These are phyloP conservation scores for Hyles lineata DNA, from an alignment of 2,888 invertebrate genomes.

Conservation along the genomic window DNA sequence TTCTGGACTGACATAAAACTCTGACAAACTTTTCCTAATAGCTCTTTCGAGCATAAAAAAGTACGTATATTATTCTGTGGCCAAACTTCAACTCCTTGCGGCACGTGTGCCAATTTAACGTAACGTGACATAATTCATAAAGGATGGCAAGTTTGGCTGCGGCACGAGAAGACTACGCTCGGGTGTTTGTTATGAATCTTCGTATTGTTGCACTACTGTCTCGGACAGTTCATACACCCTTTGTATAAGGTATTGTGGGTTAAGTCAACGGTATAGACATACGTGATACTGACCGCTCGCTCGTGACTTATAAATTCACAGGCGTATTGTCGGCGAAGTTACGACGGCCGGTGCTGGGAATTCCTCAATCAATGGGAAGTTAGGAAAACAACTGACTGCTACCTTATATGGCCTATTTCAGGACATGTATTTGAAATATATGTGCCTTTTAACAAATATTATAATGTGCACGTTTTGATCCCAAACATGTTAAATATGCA, in stretches of 20 bases:
- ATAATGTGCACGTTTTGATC: too few relatives aligned
- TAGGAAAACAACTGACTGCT: background rate
- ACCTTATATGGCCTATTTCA: too few relatives aligned
- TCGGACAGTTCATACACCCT: background rate
- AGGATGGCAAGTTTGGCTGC: background rate
- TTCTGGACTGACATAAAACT: too few relatives aligned
- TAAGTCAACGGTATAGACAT: background rate
- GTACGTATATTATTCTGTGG: constrained; percentile 6
- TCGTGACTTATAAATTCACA: background rate
- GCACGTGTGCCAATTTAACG: constrained; percentile 1
- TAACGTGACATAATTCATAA: constrained; percentile 10
- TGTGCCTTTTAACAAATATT: too few relatives aligned
- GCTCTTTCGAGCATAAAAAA: background rate
- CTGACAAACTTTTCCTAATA: background rate
- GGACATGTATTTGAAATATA: too few relatives aligned
- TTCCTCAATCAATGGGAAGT: background rate
- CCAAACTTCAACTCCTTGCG: constrained; percentile 1
- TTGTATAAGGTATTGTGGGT: background rate
- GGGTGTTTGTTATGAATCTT: constrained; percentile 2
- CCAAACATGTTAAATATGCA: too few relatives aligned
- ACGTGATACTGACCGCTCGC: background rate
- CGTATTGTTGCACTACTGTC: constrained; percentile 8
- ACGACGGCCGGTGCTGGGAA: background rate
- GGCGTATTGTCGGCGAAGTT: background rate
- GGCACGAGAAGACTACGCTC: background rate